Conservation (phyloP, 2,888 invertebrate genomes). For the Arctia plantaginis region DNA sequence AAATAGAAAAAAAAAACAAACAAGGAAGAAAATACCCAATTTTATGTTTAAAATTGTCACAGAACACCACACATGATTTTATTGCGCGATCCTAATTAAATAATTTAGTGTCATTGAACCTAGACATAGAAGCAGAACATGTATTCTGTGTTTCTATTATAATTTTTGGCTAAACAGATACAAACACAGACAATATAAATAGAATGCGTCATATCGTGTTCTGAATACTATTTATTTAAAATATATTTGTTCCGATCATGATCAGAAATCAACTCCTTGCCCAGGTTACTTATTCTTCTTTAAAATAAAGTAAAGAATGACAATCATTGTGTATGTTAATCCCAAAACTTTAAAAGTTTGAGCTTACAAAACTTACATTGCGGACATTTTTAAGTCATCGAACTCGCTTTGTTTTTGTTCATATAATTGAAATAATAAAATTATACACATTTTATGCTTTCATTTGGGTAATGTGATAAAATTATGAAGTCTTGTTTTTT, state of each 20-base stretch:
- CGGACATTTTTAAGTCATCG: not conserved
- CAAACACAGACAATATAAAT: not conserved
- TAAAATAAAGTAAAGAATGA: too few relatives aligned
- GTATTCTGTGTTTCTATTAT: not conserved
- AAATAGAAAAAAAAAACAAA: too few relatives aligned
- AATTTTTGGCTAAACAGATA: not conserved
- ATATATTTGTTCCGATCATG: not conserved
- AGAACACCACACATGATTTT: not conserved
- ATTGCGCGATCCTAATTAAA: not conserved
- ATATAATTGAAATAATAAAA: not conserved
- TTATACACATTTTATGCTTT: too few relatives aligned
- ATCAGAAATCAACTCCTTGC: not conserved
- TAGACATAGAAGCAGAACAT: not conserved
- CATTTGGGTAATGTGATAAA: too few relatives aligned
- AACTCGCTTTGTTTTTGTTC: not conserved
- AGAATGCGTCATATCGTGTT: not conserved
- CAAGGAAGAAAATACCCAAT: not conserved
- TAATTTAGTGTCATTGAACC: not conserved
- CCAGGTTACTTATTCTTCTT: too few relatives aligned
- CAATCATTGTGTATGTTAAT: not conserved
- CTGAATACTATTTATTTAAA: not conserved
- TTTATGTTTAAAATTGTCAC: not conserved
- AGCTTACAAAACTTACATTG: not conserved
- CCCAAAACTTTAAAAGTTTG: not conserved
- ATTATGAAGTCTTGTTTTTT: too few relatives aligned